These are phyloP conservation scores for Petrosia ficiformis DNA, from an alignment of 37 sponge, comb jelly and placozoan genomes.

Conservation along the genomic window DNA sequence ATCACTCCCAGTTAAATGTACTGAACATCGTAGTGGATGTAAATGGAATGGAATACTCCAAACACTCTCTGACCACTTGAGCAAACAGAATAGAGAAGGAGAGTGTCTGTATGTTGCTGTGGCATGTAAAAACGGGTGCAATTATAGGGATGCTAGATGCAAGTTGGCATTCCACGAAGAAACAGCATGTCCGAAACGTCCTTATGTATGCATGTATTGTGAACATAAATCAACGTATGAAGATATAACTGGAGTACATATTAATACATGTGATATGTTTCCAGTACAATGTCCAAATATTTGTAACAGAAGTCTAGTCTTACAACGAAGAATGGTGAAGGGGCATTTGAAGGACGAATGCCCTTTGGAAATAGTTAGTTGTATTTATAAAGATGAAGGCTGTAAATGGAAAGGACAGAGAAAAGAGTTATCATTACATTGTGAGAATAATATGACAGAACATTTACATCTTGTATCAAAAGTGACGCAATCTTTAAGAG, in stretches of 20 bases:
- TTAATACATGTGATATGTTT: neutral
- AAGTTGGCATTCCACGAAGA: neutral
- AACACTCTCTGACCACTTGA: neutral
- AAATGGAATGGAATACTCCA: neutral
- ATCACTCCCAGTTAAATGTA: neutral
- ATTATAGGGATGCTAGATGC: neutral
- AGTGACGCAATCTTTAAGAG: neutral
- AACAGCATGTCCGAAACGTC: neutral
- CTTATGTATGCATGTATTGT: neutral
- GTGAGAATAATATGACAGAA: neutral
- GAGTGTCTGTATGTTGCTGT: neutral
- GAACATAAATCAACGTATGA: neutral
- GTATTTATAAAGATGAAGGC: neutral
- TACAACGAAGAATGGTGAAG: neutral
- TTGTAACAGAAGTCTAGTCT: neutral
- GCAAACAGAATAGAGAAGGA: neutral
- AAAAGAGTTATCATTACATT: neutral
- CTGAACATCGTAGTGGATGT: neutral
- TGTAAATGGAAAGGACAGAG: neutral
- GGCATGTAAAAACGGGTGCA: neutral
- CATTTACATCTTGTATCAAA: neutral
- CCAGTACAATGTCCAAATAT: neutral
- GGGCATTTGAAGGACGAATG: neutral
- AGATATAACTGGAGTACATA: neutral
- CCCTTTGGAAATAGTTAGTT: neutral